Evolutionary conservation across 2,113 vertebrate genomes (phyloP), one percentile per base, ranked within the genome.

Genomic region (Uria lomvia): DNA sequence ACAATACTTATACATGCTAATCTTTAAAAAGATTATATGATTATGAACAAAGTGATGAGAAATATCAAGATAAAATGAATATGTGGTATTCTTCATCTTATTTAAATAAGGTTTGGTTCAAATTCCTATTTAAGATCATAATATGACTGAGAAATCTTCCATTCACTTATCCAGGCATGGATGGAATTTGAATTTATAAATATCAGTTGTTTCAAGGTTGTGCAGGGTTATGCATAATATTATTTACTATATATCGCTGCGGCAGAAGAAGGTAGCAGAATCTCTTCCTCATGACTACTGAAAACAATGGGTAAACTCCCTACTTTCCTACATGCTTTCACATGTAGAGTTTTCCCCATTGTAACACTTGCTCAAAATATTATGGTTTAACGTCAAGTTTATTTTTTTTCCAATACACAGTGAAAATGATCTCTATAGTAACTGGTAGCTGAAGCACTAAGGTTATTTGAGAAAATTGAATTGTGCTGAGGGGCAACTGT

Each of bases 401-500:
- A 3, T 23, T 14, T 29, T 18, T 50, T 32, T 22, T 5, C 4
- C 40, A 91, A 75, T 66, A 90, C 79, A 49, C 62, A 87, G 22
- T 38, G 34, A 72, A 94, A 89, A 87, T 89, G 2, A 86, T 92
- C 70, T 87, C 65, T 85, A 43, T 74, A 87, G 50, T 94, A 94
- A 86, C 62, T 50, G 63, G 53, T 79, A 87, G 40, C 80, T 90
- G 38, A 55, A 92, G 53, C 72, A 82, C 70, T 59, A 49, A 79
- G 77, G 77, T 91, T 87, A 53, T 87, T 94, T 87, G 66, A 87
- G 74, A 94, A 97, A 96, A 95, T 62, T 82, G 86, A 95, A 85
- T 94, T 90, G 77, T 79, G 80, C 94, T 90, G 84, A 91, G 89
- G 73, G 89, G 77, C 52, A 91, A 8, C 87, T 70, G 80, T 76